Evolutionary conservation across 2,113 vertebrate genomes (phyloP).

Genomic region (Trinectes maculatus): DNA sequence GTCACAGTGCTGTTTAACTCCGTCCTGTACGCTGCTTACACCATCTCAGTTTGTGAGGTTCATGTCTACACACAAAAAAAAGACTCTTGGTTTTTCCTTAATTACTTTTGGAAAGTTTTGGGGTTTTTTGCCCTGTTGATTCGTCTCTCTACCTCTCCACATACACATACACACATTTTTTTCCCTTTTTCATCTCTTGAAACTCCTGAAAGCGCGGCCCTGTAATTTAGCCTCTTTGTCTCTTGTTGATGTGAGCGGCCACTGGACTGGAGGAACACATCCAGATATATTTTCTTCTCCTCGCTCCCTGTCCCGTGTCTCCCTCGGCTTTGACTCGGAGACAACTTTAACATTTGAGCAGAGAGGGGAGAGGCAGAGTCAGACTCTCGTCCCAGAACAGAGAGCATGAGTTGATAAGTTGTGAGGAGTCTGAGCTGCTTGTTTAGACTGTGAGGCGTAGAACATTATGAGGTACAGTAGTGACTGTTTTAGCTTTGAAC

Average conservation of each 20-base stretch:
- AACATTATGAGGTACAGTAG: slow-evolving; percentile 28
- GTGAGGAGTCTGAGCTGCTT: slow-evolving; percentile 38
- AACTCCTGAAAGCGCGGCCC: slow-evolving; percentile 16
- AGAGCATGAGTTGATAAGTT: slow-evolving; percentile 35
- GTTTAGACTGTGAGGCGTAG: slow-evolving; percentile 14
- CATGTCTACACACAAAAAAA: too few relatives aligned
- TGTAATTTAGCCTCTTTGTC: slow-evolving; percentile 24
- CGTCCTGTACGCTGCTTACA: too few relatives aligned
- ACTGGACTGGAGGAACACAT: slow-evolving; percentile 21
- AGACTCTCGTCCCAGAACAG: slow-evolving; percentile 59
- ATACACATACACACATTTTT: neutral
- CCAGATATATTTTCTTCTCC: slow-evolving; percentile 43
- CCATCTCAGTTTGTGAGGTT: too few relatives aligned
- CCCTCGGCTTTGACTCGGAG: slow-evolving; percentile 30
- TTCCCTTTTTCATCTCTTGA: neutral
- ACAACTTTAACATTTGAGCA: slow-evolving; percentile 62
- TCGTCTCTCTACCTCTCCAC: neutral
- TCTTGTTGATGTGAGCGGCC: slow-evolving; percentile 27
- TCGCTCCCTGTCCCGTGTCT: slow-evolving; percentile 42
- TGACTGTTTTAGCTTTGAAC: slow-evolving; percentile 14
- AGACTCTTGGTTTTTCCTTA: too few relatives aligned
- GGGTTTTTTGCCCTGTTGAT: neutral
- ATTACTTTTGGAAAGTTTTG: neutral
- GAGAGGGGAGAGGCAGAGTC: slow-evolving; percentile 29
- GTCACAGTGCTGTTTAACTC: slow-evolving; percentile 21